A percentile compares a stretch with the other conserved stretches of the same genome.
phyloP scores from a whole-genome alignment of 2,888 invertebrate genomes.

The Drosophila rubida region DNA sequence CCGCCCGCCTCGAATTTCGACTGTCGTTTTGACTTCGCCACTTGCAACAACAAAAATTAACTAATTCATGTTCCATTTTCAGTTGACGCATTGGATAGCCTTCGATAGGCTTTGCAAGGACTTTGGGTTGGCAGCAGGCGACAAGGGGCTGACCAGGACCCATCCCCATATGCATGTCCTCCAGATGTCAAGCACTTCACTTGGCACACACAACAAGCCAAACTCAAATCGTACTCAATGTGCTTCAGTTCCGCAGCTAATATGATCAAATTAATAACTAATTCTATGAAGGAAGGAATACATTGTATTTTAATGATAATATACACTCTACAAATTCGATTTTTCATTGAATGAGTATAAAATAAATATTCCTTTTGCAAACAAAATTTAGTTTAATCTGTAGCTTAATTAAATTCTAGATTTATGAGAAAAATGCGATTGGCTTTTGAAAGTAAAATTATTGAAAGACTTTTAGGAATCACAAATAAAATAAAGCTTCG shows the following conservation, averaged over 20 bases:
- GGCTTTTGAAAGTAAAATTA: too few relatives aligned
- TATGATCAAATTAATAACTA: background rate
- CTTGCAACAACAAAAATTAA: constrained; percentile 28
- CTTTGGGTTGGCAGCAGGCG: background rate
- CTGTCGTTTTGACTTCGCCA: constrained; percentile 2
- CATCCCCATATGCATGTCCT: constrained; percentile 10
- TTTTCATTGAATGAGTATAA: too few relatives aligned
- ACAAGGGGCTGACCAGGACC: too few relatives aligned
- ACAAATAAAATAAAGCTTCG: too few relatives aligned
- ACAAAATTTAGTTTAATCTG: too few relatives aligned
- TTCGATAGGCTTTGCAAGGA: constrained; percentile 18
- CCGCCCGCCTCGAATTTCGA: background rate
- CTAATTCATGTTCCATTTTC: constrained; percentile 56
- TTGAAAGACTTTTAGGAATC: too few relatives aligned
- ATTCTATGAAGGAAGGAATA: background rate
- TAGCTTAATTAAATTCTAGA: too few relatives aligned
- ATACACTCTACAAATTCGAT: too few relatives aligned
- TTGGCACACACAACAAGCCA: constrained; percentile 5
- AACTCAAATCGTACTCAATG: background rate
- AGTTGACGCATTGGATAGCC: constrained; percentile 5
- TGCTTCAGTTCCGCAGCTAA: background rate
- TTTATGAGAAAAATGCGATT: too few relatives aligned
- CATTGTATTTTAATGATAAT: too few relatives aligned
- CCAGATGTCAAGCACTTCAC: constrained; percentile 12
- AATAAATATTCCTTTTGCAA: too few relatives aligned